A percentile compares a stretch with the other conserved stretches of the same genome.
These are phyloP conservation scores for Sebastes oblongus DNA, from an alignment of 2,797 vertebrate species.

Conservation along the genomic window DNA sequence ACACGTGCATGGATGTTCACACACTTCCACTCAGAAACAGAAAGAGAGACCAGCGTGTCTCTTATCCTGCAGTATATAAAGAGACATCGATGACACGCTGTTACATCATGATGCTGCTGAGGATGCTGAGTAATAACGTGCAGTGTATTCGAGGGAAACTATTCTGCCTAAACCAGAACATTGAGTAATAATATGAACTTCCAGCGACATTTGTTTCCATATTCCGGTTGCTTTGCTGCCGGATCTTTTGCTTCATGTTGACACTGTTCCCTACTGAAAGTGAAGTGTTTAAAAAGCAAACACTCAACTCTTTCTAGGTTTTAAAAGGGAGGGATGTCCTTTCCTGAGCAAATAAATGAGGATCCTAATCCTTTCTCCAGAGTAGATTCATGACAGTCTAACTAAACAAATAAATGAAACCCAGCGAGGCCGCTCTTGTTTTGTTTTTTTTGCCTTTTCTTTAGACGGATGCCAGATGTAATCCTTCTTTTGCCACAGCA, in stretches of 20 bases:
- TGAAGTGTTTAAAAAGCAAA: conserved; percentile 53
- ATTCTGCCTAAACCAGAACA: neutral
- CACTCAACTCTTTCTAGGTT: conserved; percentile 19
- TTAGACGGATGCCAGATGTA: conserved; percentile 38
- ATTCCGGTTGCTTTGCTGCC: neutral
- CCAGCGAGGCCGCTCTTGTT: neutral
- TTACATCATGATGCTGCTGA: neutral
- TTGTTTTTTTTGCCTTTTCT: conserved; percentile 18
- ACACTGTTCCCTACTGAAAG: conserved; percentile 18
- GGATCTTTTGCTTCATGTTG: neutral
- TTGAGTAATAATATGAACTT: neutral
- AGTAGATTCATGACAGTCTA: conserved; percentile 40
- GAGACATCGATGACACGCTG: neutral
- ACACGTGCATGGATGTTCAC: conserved; percentile 19
- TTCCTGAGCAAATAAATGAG: conserved; percentile 37
- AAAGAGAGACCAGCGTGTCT: neutral
- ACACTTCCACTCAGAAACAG: neutral
- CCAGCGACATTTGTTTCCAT: neutral
- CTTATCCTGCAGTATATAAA: neutral
- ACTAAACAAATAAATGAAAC: conserved; percentile 47
- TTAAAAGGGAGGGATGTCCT: conserved; percentile 26
- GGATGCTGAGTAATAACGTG: neutral
- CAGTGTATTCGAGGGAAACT: neutral
- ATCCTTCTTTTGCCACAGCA: conserved; percentile 9
- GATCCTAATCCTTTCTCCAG: conserved; percentile 36